Percentiles rank a stretch among this genome's conserved stretches.
phyloP scores from a whole-genome alignment of 2,888 invertebrate genomes.

The Patella depressa region DNA sequence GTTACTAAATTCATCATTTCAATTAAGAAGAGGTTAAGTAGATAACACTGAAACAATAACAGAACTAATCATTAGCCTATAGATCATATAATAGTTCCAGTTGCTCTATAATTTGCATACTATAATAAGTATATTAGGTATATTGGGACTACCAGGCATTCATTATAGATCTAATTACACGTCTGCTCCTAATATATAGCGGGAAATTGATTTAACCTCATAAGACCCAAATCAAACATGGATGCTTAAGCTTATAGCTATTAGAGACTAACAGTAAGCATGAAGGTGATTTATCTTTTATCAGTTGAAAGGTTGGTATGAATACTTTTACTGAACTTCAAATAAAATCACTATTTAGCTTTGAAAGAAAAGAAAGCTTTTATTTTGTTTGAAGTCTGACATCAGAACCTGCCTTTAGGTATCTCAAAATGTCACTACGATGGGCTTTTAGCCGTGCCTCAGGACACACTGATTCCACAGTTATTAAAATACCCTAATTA shows the following conservation, averaged over 20 bases:
- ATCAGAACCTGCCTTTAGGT: no score
- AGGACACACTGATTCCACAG: neutral
- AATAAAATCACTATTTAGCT: no score
- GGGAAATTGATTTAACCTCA: neutral
- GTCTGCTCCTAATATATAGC: conserved; percentile 1
- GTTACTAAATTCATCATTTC: neutral
- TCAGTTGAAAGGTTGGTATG: no score
- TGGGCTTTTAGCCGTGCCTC: neutral
- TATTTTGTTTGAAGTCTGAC: no score
- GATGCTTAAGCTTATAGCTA: neutral
- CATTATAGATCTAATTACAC: neutral
- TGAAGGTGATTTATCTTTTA: no score
- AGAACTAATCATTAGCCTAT: neutral
- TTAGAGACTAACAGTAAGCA: no score
- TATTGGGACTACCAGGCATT: neutral
- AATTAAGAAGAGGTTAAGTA: neutral
- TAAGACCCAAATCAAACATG: conserved; percentile 4
- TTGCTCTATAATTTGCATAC: neutral
- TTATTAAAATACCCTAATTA: conserved; percentile 5
- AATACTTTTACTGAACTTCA: no score
- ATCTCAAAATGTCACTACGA: neutral
- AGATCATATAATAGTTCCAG: neutral
- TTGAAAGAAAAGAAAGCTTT: no score
- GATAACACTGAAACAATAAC: neutral
- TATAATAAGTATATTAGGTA: neutral